These are phyloP conservation scores for Reinhardtius hippoglossoides DNA, from an alignment of 2,113 vertebrate species.

Conservation along the genomic window DNA sequence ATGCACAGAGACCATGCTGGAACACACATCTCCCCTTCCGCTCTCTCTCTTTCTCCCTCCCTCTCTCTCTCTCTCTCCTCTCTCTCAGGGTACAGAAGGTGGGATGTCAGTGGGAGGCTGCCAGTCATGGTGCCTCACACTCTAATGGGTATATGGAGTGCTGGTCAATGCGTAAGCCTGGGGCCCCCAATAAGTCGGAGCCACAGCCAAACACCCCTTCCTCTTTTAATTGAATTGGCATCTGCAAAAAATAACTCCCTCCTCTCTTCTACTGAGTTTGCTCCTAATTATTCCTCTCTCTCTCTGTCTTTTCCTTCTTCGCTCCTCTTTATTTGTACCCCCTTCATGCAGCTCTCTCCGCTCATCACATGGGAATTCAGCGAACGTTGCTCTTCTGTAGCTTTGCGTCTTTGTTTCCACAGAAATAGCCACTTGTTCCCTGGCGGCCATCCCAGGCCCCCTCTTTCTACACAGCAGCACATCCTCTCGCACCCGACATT, in stretches of 20 bases:
- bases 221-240: slow-evolving; percentile 63
- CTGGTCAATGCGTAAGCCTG: slow-evolving; percentile 5
- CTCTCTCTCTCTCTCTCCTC: background rate
- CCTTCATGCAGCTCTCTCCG: slow-evolving; percentile 43
- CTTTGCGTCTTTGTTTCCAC: slow-evolving; percentile 64
- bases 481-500: slow-evolving; percentile 32
- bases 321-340: background rate
- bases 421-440: slow-evolving; percentile 74
- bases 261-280: slow-evolving; percentile 35
- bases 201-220: slow-evolving; percentile 21
- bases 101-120: background rate
- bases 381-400: slow-evolving; percentile 51
- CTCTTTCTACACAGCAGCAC: slow-evolving; percentile 45
- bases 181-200: slow-evolving; percentile 54
- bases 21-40: background rate
- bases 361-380: slow-evolving; percentile 60
- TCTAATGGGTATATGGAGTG: slow-evolving; percentile 47
- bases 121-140: slow-evolving; percentile 24
- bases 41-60: background rate
- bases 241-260: slow-evolving; percentile 56
- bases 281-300: slow-evolving; percentile 57
- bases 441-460: slow-evolving; percentile 42
- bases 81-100: slow-evolving; percentile 22
- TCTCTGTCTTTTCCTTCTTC: slow-evolving; percentile 40
- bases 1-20: slow-evolving; percentile 4